A percentile compares a stretch with the other conserved stretches of the same genome.
Conservation (phyloP, 2,888 invertebrate species). For the Odontocerum albicorne region DNA sequence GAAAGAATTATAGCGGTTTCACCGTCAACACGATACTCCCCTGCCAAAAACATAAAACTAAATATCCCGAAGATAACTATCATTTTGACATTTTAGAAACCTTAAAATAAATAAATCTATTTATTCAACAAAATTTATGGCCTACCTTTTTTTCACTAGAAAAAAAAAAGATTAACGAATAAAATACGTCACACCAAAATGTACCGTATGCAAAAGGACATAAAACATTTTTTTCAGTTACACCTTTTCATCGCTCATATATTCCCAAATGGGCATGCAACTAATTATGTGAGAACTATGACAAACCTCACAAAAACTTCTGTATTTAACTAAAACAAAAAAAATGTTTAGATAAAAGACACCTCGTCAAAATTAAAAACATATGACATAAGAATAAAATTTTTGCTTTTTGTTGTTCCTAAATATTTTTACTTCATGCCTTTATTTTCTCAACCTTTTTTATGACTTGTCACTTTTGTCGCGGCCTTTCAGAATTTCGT, state of each 20-base stretch:
- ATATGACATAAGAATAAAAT: neutral
- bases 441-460: neutral
- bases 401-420: neutral
- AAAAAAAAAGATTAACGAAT: no score
- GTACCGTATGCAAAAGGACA: neutral
- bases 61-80: slow-evolving; percentile 17
- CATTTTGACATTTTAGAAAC: slow-evolving; percentile 29
- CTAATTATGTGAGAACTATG: slow-evolving; percentile 32
- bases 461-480: neutral
- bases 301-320: slow-evolving; percentile 13
- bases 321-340: neutral
- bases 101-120: slow-evolving; percentile 31
- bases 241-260: slow-evolving; percentile 13
- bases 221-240: neutral
- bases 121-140: slow-evolving; percentile 28
- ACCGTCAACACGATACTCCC: slow-evolving; percentile 6
- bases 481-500: neutral
- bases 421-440: slow-evolving; percentile 1
- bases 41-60: slow-evolving; percentile 9
- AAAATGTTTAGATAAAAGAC: slow-evolving; percentile 1
- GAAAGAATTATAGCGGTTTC: no score
- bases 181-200: slow-evolving; percentile 4
- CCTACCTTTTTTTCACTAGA: slow-evolving; percentile 20
- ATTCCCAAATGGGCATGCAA: slow-evolving; percentile 25
- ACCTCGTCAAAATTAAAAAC: slow-evolving; percentile 10